A percentile compares a stretch with the other conserved stretches of the same genome.
phyloP scores from a whole-genome alignment of 2,888 invertebrate genomes.

The Melieria picta region DNA sequence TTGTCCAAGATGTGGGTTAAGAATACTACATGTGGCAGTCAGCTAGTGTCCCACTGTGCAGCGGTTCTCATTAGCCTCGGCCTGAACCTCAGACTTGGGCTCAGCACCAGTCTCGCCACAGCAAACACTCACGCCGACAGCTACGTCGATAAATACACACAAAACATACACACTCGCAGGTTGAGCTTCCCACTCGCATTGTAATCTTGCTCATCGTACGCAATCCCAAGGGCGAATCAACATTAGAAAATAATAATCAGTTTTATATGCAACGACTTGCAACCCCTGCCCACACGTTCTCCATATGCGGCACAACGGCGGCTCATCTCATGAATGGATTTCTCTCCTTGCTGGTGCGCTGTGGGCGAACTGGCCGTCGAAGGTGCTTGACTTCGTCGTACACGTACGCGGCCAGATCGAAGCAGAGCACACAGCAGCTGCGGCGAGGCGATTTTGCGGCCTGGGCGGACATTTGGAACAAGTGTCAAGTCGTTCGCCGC shows the following conservation, averaged over 20 bases:
- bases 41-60: too few relatives aligned
- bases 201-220: background rate
- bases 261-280: constrained; percentile 39
- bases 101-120: background rate
- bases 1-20: constrained; percentile 7
- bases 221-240: constrained; percentile 44
- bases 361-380: too few relatives aligned
- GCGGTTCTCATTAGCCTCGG: too few relatives aligned
- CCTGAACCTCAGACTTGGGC: too few relatives aligned
- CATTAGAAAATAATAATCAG: constrained; percentile 47
- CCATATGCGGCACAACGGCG: background rate
- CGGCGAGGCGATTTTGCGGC: background rate
- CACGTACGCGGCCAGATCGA: too few relatives aligned
- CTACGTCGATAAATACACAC: constrained; percentile 20
- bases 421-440: too few relatives aligned
- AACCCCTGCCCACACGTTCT: constrained; percentile 8
- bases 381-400: too few relatives aligned
- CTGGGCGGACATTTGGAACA: constrained; percentile 28
- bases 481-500: constrained; percentile 38
- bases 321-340: too few relatives aligned
- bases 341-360: too few relatives aligned
- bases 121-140: constrained; percentile 2
- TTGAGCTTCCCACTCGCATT: constrained; percentile 2
- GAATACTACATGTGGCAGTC: background rate
- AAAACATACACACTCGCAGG: constrained; percentile 31